phyloP scores from a whole-genome alignment of 2,113 vertebrate species.

The Clarias batrachus region DNA sequence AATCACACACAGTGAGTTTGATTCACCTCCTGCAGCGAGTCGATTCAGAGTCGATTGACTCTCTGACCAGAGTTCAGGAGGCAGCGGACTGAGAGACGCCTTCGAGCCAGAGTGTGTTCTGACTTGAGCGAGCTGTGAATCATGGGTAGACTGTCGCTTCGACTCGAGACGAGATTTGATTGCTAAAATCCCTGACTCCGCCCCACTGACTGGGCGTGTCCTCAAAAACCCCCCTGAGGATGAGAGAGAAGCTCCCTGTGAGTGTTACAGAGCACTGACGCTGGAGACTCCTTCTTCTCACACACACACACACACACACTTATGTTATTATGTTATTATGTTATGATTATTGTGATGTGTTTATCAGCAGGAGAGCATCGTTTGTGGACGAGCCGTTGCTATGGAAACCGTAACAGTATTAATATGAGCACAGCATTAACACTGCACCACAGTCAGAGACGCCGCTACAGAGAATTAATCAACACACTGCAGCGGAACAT shows the following conservation, averaged over 20 bases:
- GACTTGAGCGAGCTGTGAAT: too few species aligned
- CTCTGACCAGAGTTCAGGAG: too few species aligned
- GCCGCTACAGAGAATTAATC: not conserved
- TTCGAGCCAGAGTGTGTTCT: too few species aligned
- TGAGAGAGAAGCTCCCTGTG: not conserved
- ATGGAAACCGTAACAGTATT: not conserved
- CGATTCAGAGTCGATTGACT: too few species aligned
- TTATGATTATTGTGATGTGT: not conserved
- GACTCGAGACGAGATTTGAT: not conserved
- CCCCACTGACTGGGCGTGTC: not conserved
- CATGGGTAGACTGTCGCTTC: too few species aligned
- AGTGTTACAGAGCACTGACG: not conserved
- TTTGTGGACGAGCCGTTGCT: not conserved
- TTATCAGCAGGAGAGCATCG: not conserved
- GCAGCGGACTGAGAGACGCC: too few species aligned
- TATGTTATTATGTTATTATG: too few species aligned
- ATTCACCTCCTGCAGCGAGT: too few species aligned
- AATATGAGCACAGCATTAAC: not conserved
- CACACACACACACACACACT: not conserved
- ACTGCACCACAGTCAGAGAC: not conserved
- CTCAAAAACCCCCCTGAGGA: not conserved
- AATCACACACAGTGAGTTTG: too few species aligned
- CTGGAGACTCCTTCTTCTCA: not conserved
- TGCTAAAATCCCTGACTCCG: not conserved
- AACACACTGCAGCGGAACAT: not conserved